These are phyloP conservation scores for Caenorhabditis sp. DNA, from an alignment of 2,888 invertebrate species.

Conservation along the genomic window DNA sequence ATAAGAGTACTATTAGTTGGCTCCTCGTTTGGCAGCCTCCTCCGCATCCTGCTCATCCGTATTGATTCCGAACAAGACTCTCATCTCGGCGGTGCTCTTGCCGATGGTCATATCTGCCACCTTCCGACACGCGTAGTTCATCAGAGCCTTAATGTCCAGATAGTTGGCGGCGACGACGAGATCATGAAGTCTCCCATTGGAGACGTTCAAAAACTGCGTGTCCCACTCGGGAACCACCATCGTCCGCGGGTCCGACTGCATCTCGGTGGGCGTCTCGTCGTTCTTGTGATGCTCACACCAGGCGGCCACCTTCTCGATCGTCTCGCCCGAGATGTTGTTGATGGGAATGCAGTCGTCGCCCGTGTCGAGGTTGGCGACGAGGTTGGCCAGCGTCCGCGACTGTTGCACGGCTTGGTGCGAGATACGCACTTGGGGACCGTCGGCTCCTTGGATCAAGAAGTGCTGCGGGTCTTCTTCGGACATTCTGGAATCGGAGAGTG, in stretches of 20 bases:
- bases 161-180: not conserved
- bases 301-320: not conserved
- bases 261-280: not conserved
- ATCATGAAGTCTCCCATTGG: not conserved
- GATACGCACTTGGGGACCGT: too few species aligned
- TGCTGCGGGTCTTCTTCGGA: too few species aligned
- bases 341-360: not conserved
- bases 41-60: not conserved
- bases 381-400: too few species aligned
- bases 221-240: not conserved
- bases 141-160: not conserved
- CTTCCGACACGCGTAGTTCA: not conserved
- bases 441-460: too few species aligned
- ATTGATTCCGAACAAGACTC: not conserved
- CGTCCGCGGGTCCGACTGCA: not conserved
- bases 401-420: too few species aligned
- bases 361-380: too few species aligned
- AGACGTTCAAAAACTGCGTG: not conserved
- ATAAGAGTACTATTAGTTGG: too few species aligned
- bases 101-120: not conserved
- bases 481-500: too few species aligned
- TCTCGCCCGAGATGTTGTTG: not conserved
- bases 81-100: not conserved
- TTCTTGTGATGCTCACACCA: conserved; percentile 14
- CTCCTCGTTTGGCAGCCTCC: too few species aligned